phyloP scores from a whole-genome alignment of 2,113 vertebrate genomes.

The Lethenteron reissneri region DNA sequence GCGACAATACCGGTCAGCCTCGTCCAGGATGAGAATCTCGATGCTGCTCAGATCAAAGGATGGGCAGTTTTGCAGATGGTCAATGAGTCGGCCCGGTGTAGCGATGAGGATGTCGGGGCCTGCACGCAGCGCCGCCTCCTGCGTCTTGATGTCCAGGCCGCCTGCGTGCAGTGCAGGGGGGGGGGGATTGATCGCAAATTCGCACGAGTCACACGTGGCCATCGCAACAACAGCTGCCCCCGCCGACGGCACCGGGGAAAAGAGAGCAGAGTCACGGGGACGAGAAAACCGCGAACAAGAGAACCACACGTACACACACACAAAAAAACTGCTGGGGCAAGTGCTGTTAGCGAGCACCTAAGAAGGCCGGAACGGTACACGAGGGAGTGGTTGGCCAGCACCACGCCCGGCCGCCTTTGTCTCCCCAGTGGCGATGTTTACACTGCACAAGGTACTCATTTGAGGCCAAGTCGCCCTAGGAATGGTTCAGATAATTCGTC shows the following conservation, averaged over 20 bases:
- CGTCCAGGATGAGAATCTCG: constrained; percentile 83
- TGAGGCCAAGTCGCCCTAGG: no score
- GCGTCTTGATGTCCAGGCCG: constrained; percentile 73
- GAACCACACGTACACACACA: neutral
- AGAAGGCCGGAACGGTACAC: no score
- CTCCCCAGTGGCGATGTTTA: no score
- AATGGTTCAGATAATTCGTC: no score
- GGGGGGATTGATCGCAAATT: neutral
- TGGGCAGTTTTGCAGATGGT: constrained; percentile 90
- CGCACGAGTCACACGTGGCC: neutral
- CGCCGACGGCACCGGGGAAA: neutral
- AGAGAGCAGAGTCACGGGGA: neutral
- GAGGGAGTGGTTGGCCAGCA: no score
- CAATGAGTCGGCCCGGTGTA: constrained; percentile 74
- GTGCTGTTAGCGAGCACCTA: no score
- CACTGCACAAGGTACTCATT: no score
- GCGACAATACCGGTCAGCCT: constrained; percentile 51
- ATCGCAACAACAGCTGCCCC: neutral
- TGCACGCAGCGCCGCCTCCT: constrained; percentile 56
- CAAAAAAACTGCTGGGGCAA: neutral
- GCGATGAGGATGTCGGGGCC: constrained; percentile 82
- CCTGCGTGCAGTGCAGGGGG: constrained; percentile 22
- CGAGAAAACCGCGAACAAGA: neutral
- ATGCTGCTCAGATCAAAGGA: constrained; percentile 68
- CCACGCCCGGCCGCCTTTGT: no score